Evolutionary conservation across 2,888 invertebrate species (phyloP), one percentile per base, ranked within the genome.

Genomic region (Allophyes oxyacanthae): DNA sequence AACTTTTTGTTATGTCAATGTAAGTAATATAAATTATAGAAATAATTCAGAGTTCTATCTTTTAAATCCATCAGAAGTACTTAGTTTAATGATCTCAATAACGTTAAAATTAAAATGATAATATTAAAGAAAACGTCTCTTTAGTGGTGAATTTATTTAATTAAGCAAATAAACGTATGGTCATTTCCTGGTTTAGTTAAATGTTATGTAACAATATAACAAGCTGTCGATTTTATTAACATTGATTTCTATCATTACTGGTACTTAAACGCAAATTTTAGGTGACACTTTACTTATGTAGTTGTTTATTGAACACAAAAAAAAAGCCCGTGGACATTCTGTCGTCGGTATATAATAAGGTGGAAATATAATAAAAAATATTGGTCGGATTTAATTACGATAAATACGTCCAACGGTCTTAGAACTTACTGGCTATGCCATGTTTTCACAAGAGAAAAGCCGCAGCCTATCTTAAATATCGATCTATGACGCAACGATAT

Each of bases 401-500:
- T n/a, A n/a, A n/a, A n/a, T n/a, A n/a, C n/a, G n/a, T n/a, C n/a
- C n/a, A n/a, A n/a, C n/a, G n/a, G n/a, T n/a, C n/a, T n/a, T n/a
- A n/a, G 20, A 20, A 20, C 20, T 20, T 20, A 20, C 4, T 20
- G 20, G 20, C 20, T 20, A 20, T 2, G 20, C 5, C 1, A 32
- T 32, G 13, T 34, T 34, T 11, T 0, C 11, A 34, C 11, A 11
- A 34, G 33, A 7, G 33, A 36, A 36, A 36, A 14, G 14, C 13
- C 8, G n/a, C 3, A 36, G 14, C 36, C n/a, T 11, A n/a, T 14
- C 15, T 20, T 13, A 0, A 33, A 15, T 41, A 48, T 59, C 36
- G 25, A 42, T 64, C 46, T 63, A 32, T 75, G 46, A 58, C 57
- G 59, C 30, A 68, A 69, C 58, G 25, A 72, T 66, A 77, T 77